These are phyloP conservation scores for Pomacea canaliculata DNA, from an alignment of 2,888 invertebrate species.

Conservation along the genomic window DNA sequence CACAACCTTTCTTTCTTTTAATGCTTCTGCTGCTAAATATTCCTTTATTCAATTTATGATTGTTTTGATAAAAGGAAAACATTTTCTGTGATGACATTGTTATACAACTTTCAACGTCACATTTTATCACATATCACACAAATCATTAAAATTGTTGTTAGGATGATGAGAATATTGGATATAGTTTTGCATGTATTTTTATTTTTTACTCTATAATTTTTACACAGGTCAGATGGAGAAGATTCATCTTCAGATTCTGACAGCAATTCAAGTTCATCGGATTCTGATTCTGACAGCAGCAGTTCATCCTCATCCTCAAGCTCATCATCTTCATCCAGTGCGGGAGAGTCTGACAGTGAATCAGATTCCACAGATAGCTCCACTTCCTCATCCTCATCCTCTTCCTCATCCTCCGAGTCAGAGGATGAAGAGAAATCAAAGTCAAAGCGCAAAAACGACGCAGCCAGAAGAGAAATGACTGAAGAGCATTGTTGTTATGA, in stretches of 20 bases:
- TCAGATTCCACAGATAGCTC: constrained; percentile 30
- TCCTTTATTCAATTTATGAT: too few relatives aligned
- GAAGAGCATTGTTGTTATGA: too few relatives aligned
- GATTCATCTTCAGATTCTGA: constrained; percentile 33
- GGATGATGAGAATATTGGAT: too few relatives aligned
- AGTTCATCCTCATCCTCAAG: constrained; percentile 7
- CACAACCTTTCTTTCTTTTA: too few relatives aligned
- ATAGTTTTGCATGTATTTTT: too few relatives aligned
- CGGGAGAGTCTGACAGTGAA: constrained; percentile 25
- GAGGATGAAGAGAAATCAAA: constrained; percentile 18
- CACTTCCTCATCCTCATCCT: constrained; percentile 34
- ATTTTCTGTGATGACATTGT: too few relatives aligned
- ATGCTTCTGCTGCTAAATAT: too few relatives aligned
- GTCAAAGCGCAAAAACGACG: constrained; percentile 20
- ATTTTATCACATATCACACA: too few relatives aligned
- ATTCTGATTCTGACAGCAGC: constrained; percentile 30
- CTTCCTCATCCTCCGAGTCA: constrained; percentile 30
- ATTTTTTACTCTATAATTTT: too few relatives aligned
- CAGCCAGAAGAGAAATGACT: constrained; percentile 9
- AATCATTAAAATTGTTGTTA: too few relatives aligned
- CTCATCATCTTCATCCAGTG: constrained; percentile 29
- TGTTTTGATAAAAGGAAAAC: too few relatives aligned
- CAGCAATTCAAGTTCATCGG: constrained; percentile 35
- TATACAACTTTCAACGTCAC: too few relatives aligned
- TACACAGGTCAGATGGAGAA: constrained; percentile 37